Conservation (phyloP, 2,888 invertebrate species). For the Heteromyza rotundicornis region DNA sequence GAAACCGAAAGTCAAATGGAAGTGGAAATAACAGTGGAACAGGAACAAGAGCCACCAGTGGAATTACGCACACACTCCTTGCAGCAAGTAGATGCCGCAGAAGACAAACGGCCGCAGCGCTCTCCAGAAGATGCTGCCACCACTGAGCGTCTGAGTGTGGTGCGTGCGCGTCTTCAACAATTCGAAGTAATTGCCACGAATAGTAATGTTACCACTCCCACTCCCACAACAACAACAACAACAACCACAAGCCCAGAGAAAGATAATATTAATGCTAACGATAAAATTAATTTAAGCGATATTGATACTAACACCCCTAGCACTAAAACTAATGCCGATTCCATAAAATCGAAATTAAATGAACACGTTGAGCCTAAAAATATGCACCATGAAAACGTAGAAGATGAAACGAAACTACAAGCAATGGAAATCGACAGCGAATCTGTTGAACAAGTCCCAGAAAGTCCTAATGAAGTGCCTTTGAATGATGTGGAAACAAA, state of each 20-base stretch:
- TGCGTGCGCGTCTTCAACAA: slow-evolving; percentile 52
- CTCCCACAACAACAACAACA: background rate
- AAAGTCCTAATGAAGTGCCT: slow-evolving; percentile 33
- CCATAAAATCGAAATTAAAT: background rate
- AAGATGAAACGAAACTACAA: background rate
- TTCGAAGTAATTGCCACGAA: slow-evolving; percentile 49
- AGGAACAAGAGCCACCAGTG: slow-evolving; percentile 21
- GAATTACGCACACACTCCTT: slow-evolving; percentile 28
- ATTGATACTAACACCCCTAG: slow-evolving; percentile 26
- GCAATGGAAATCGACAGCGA: background rate
- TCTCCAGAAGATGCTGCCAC: slow-evolving; percentile 35
- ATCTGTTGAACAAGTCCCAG: slow-evolving; percentile 11
- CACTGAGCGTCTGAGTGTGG: slow-evolving; percentile 46
- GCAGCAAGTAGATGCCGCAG: no score
- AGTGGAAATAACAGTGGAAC: slow-evolving; percentile 11
- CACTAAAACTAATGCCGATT: slow-evolving; percentile 2
- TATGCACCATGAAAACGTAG: slow-evolving; percentile 10
- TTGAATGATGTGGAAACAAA: slow-evolving; percentile 27
- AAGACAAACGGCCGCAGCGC: no score
- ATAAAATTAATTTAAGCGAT: slow-evolving; percentile 24
- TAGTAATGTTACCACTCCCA: slow-evolving; percentile 25
- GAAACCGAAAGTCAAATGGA: slow-evolving; percentile 8
- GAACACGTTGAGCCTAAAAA: background rate
- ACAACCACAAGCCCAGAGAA: slow-evolving; percentile 17
- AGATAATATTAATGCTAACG: slow-evolving; percentile 17